Base-by-base conservation (phyloP, 2,888 invertebrate genomes). In the Listrodromus nycthemerus region DNA sequence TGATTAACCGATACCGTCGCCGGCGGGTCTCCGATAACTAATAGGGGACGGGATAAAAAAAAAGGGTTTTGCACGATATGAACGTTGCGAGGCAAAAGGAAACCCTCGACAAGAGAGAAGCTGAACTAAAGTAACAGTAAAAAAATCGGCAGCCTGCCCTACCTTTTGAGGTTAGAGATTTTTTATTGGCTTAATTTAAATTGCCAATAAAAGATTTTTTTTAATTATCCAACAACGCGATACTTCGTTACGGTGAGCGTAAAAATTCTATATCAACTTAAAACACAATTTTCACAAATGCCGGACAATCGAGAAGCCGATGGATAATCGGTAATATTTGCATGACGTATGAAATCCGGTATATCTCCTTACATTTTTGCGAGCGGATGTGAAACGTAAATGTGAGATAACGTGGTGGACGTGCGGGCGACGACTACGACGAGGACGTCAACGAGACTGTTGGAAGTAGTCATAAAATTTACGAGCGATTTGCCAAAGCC, bases 401-500 rank as follows among this genome's bases (percentile, higher is more conserved):
- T 24, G 69, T 19, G 52, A 19, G 24, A 50, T 19, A 52, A 75
- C 61, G 75, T 55, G 70, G 70, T 45, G 19, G 58, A 69, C n/a
- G 19, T 33, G 78, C n/a, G 24, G 50, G 19, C 61, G 61, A 78
- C 21, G 55, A 67, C 63, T 37, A 71, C 69, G 79, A 71, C 48
- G 37, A 33, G 69, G 81, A 71, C 74, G 76, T 69, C 58, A 75
- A 78, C 71, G 79, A 74, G 55, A 30, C 30, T 75, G 81, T 63
- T 80, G 58, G 33, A 45, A 65, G 73, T 41, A 63, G 69, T 81
- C 85, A 82, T 88, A 85, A 88, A 86, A 83, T 88, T 88, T 86
- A 88, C 85, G 87, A 88, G 81, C 84, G 85, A 83, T 83, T 82
- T 80, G 74, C 76, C 71, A 80, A 81, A 83, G 79, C 81, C 61